Percentiles rank a stretch among this genome's conserved stretches.
Evolutionary conservation across 2,888 invertebrate species (phyloP).

Genomic region (Nomada lathburiana): DNA sequence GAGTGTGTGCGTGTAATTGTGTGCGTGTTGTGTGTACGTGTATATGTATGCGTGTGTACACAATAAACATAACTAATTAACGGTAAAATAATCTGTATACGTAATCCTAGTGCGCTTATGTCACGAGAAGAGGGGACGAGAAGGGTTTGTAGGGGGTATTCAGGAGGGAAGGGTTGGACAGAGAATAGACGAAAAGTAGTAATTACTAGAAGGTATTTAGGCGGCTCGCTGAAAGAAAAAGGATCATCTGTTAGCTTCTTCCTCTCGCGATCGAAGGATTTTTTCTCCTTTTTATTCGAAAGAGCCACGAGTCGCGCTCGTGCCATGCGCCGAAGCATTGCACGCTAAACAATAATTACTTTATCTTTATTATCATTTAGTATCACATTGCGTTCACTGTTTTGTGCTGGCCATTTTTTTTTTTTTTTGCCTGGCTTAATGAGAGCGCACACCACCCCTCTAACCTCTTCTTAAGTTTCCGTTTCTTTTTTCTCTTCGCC

Average conservation of each 20-base stretch:
- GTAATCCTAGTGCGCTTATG: slow-evolving; percentile 72
- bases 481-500: neutral
- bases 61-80: slow-evolving; percentile 70
- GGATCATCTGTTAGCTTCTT: slow-evolving; percentile 34
- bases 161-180: slow-evolving; percentile 29
- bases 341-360: slow-evolving; percentile 83
- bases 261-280: slow-evolving; percentile 25
- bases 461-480: slow-evolving; percentile 63
- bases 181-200: slow-evolving; percentile 55
- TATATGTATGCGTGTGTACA: slow-evolving; percentile 50
- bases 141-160: slow-evolving; percentile 33
- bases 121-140: slow-evolving; percentile 60
- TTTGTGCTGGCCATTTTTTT: slow-evolving; percentile 81
- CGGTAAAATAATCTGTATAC: slow-evolving; percentile 69
- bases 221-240: slow-evolving; percentile 63
- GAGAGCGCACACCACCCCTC: slow-evolving; percentile 73
- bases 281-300: slow-evolving; percentile 24
- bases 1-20: slow-evolving; percentile 34
- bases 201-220: slow-evolving; percentile 64
- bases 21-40: slow-evolving; percentile 46
- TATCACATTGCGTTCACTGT: slow-evolving; percentile 84
- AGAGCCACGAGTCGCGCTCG: slow-evolving; percentile 63
- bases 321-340: slow-evolving; percentile 74
- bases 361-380: slow-evolving; percentile 83
- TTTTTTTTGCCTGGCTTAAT: slow-evolving; percentile 76